Base-by-base conservation (phyloP, 2,797 vertebrate species). In the Mus caroli region DNA sequence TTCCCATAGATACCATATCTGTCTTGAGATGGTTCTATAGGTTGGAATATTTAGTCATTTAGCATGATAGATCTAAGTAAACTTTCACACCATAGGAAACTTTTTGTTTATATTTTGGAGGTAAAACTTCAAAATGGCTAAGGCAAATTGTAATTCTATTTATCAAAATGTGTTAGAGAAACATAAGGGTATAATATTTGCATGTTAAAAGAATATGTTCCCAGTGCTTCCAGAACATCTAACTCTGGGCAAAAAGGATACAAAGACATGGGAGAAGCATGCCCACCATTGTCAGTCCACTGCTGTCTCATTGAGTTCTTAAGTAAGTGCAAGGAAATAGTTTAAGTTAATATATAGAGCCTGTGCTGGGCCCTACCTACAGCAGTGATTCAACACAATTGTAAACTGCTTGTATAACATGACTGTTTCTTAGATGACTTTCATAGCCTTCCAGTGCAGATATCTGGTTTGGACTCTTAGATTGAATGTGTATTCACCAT, bases 101-200 rank as follows among this genome's bases (percentile, higher is more conserved):
- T 92, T n/a, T 50, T 54, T 73, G 54, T 92, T 92, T 80, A 40
- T 92, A 71, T 77, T 82, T 92, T 82, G 60, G 24, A 92, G 62
- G 50, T 78, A 75, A 71, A 83, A 75, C 91, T 95, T 96, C 88
- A 76, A 46, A 95, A 90, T 94, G 54, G 20, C 62, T 84, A 69
- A 90, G n/a, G 37, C 43, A 95, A 40, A 56, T 67, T 82, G 26
- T 88, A 69, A 69, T 79, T 77, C 79, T 31, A 52, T 64, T 58
- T 83, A 28, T 46, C 76, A 28, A 71, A 43, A 46, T 91, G 52
- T 50, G 40, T 92, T 93, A 50, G 1, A 87, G 76, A 94, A 91
- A 64, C 94, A 19, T 0, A 60, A n/a, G 13, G 78, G 24, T 62
- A 6, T 67, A n/a, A 37, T 73, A 80, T 60, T 37, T 31, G 28